Evolutionary conservation across 2,797 vertebrate species (phyloP).

Genomic region (Paramormyrops hopkinsi): DNA sequence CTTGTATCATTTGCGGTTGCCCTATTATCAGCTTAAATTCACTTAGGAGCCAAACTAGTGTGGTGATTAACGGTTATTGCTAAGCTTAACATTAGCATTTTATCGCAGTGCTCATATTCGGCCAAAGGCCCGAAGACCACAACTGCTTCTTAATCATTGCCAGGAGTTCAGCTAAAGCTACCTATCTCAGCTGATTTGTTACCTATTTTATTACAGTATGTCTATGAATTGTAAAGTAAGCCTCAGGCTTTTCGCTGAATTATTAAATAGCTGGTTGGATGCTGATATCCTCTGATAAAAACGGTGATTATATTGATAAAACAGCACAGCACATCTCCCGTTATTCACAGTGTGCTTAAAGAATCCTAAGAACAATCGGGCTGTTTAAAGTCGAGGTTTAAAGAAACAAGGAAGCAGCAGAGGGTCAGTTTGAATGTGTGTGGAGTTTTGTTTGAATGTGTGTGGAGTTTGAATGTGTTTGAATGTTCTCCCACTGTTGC

Average conservation of each 20-base stretch:
- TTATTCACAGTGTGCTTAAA: neutral
- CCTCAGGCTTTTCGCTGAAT: slow-evolving; percentile 2
- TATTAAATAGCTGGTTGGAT: slow-evolving; percentile 13
- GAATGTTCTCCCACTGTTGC: neutral
- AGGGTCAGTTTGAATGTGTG: neutral
- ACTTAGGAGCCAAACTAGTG: neutral
- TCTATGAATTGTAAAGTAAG: neutral
- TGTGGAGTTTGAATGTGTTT: neutral
- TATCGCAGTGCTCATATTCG: neutral
- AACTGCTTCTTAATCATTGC: neutral
- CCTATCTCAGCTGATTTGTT: neutral
- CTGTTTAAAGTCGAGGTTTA: neutral
- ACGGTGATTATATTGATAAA: slow-evolving; percentile 10
- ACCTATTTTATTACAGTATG: neutral
- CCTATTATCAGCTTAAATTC: neutral
- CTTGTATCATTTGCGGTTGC: neutral
- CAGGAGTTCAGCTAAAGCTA: neutral
- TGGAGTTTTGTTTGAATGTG: neutral
- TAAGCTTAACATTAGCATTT: neutral
- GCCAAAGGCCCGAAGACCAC: neutral
- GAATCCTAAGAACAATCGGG: neutral
- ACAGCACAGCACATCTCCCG: neutral
- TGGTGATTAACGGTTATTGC: neutral
- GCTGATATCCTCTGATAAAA: slow-evolving; percentile 19
- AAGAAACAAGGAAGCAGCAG: neutral